Evolutionary conservation across 2,888 invertebrate species (phyloP).

Genomic region (Protonemura montana): DNA sequence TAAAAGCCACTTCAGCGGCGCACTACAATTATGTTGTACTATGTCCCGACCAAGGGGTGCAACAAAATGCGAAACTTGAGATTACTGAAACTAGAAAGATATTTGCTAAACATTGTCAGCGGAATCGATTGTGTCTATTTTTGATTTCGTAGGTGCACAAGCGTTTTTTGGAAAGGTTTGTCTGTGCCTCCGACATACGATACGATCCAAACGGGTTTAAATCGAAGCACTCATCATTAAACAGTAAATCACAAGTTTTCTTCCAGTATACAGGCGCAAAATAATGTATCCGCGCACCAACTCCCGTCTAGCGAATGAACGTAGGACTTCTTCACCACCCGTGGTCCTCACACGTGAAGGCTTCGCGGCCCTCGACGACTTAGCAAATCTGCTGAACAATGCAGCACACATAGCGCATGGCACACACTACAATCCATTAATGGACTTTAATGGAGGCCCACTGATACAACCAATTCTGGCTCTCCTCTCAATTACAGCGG

Average conservation of each 20-base stretch:
- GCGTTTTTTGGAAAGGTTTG: too few relatives aligned
- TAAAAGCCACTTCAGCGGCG: not conserved
- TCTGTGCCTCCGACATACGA: too few relatives aligned
- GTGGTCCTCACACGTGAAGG: too few relatives aligned
- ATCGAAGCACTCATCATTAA: too few relatives aligned
- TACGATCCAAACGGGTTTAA: too few relatives aligned
- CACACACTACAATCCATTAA: conserved; percentile 56
- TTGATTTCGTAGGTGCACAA: too few relatives aligned
- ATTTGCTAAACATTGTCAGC: not conserved
- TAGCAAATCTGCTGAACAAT: not conserved
- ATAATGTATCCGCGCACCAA: too few relatives aligned
- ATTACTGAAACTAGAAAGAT: not conserved
- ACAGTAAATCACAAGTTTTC: too few relatives aligned
- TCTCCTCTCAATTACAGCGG: conserved; percentile 58
- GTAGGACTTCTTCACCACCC: too few relatives aligned
- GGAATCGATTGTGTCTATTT: not conserved
- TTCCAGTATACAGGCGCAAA: too few relatives aligned
- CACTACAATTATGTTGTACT: not conserved
- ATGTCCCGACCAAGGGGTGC: not conserved
- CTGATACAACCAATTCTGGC: conserved; percentile 58
- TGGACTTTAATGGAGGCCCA: conserved; percentile 58
- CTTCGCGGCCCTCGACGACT: not conserved
- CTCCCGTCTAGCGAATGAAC: too few relatives aligned
- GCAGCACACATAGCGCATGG: not conserved
- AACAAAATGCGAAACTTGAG: not conserved